Base-by-base conservation (phyloP, 2,797 vertebrate species). In the Basileuterus tristriatus region DNA sequence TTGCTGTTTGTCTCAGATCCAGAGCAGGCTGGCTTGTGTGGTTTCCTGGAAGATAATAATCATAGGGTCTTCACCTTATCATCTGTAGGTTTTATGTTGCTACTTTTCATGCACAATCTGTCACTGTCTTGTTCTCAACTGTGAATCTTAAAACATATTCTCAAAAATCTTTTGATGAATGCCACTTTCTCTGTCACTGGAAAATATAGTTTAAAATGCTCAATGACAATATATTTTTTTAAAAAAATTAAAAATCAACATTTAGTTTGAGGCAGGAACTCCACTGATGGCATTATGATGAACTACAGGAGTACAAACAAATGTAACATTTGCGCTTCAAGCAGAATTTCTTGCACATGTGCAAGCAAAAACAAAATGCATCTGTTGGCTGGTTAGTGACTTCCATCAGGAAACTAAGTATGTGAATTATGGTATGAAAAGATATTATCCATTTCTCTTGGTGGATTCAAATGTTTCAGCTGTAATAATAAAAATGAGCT, bases 341-440 rank as follows among this genome's bases (percentile, higher is more conserved):
- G 62, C 97, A 95, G 82, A 94, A 97, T 96, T 95, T 53, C 39
- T 89, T 91, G 68, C 93, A 96, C 68, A 84, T 90, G 63, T 90
- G 67, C 88, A 97, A 92, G 83, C 53, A 78, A 78, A 96, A 96
- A 32, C 50, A 91, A 91, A 97, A 92, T 94, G 83, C 69, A 90
- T 96, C 95, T 97, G 90, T 90, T 98, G 89, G 87, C 78, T 94
- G 53, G 21, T 97, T 97, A 97, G 96, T 89, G 93, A 96, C 95
- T 97, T 98, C 86, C 91, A 91, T 90, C 7, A 12, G 81, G 89
- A 97, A 97, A 87, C n/a, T 95, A 91, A 97, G 82, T 29, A 74
- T 93, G 94, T 96, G 94, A 98, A 97, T 97, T 96, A 96, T 12
- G 21, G 64, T 92, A 94, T 90, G 92, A 94, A 97, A 96, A 97